These are phyloP conservation scores for Drosophila bipectinata DNA, from an alignment of 1,140 invertebrate species.

Conservation along the genomic window DNA sequence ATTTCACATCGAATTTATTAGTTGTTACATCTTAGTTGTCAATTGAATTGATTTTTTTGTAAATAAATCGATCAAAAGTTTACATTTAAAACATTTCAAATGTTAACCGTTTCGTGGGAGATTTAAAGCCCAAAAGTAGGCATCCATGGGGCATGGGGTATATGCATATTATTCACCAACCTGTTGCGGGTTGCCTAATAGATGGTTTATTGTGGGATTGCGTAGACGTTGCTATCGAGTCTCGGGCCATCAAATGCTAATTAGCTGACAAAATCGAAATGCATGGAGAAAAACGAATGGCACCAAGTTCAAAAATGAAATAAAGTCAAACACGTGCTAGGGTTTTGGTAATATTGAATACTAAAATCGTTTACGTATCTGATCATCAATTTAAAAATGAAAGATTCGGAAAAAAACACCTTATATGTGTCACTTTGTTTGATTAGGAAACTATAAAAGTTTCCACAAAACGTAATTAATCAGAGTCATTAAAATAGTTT, in stretches of 20 bases:
- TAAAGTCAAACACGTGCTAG: conserved; percentile 7
- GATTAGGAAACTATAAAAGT: background rate
- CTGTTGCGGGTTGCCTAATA: conserved; percentile 22
- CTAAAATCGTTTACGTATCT: background rate
- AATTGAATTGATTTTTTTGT: conserved; percentile 36
- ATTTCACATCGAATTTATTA: conserved; percentile 48
- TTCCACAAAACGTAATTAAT: background rate
- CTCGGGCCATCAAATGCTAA: conserved; percentile 27
- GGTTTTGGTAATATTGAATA: background rate
- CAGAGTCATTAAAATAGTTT: background rate
- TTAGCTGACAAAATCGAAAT: conserved; percentile 10
- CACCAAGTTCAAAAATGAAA: conserved; percentile 8
- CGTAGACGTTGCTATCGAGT: background rate
- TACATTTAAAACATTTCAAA: background rate
- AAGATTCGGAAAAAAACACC: too few relatives aligned
- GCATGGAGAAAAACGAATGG: conserved; percentile 19
- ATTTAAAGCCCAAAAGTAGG: conserved; percentile 34
- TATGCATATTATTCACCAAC: conserved; percentile 17
- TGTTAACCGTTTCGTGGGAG: background rate
- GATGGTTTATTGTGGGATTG: conserved; percentile 25
- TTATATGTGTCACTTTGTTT: background rate
- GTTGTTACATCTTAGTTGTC: conserved; percentile 30
- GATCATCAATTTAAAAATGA: too few relatives aligned
- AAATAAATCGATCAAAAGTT: conserved; percentile 30
- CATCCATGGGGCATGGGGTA: background rate